Evolutionary conservation across 2,113 vertebrate species (phyloP), one percentile per base, ranked within the genome.

Genomic region (Diphyllodes magnificus): DNA sequence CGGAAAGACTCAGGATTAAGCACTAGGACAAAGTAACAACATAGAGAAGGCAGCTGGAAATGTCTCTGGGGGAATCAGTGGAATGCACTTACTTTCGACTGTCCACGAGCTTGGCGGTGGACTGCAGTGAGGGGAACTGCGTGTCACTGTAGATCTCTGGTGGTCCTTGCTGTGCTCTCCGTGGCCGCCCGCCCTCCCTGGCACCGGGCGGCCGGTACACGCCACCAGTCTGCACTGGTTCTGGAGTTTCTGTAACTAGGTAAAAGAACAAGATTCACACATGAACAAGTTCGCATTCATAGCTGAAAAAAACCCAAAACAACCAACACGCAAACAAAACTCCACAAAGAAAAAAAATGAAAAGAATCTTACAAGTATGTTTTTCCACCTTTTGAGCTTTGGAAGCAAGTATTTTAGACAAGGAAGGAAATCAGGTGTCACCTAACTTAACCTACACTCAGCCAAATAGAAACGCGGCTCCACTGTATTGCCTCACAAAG

Each of bases 191-290:
- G 2, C 98, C 96, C 91, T 98, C 96, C 86, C 99, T 98, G 95
- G 99, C 99, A 3, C 99, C 99, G 4, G 99, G 99, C 15, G 99
- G 99, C 92, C 99, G 98, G 96, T 99, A 99, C 19, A 99, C 99
- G 8, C 99, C 99, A 6, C 99, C 98, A 7, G 96, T 95, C 92
- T 97, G 97, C n/a, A 95, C 97, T 3, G 98, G 97, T 60, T 99
- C 99, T 13, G 98, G 98, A 44, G 97, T 82, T 97, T 99, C 99
- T 96, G 96, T 76, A 94, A 98, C 97, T 95, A 31, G 65, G 22
- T 45, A 63, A 1, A 35, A 15, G 24, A 70, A 66, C 13, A n/a
- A 24, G 7, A 56, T 11, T 63, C 33, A 90, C 69, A 76, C 22
- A 15, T 13, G 3, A 66, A 3, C 17, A 37, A 23, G 13, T 7